phyloP scores from a whole-genome alignment of 92 coral and sea anemone species.

The Pocillopora meandrina region DNA sequence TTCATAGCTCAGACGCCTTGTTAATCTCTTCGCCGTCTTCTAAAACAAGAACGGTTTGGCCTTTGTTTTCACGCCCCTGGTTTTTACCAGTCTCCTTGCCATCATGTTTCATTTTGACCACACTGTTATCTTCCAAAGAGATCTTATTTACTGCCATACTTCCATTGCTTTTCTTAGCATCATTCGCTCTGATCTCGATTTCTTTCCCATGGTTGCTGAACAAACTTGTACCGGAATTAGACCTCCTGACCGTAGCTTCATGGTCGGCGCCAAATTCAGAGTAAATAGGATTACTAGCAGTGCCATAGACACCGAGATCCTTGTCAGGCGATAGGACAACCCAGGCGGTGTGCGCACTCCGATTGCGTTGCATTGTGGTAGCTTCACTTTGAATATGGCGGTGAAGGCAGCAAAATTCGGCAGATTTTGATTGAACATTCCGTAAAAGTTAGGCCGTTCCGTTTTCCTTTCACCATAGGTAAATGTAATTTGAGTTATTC shows the following conservation, averaged over 20 bases:
- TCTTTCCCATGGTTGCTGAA: neutral
- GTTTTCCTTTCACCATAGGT: no score
- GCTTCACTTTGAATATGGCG: no score
- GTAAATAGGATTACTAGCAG: constrained; percentile 23
- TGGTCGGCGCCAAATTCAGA: neutral
- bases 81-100: neutral
- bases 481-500: no score
- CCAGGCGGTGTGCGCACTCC: no score
- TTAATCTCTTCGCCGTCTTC: neutral
- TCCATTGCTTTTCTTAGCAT: neutral
- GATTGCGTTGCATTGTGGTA: no score
- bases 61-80: neutral
- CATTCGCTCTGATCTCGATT: neutral
- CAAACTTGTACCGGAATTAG: neutral
- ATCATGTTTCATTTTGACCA: neutral
- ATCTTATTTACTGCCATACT: neutral
- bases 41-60: constrained; percentile 6
- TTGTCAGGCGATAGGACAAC: constrained; percentile 4
- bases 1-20: constrained; percentile 16
- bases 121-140: neutral
- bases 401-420: no score
- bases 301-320: constrained; percentile 11
- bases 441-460: no score
- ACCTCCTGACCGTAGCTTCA: neutral
- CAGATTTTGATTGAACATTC: no score